These are phyloP conservation scores for Lasioglossum figueresi DNA, from an alignment of 2,888 invertebrate species.

Conservation along the genomic window DNA sequence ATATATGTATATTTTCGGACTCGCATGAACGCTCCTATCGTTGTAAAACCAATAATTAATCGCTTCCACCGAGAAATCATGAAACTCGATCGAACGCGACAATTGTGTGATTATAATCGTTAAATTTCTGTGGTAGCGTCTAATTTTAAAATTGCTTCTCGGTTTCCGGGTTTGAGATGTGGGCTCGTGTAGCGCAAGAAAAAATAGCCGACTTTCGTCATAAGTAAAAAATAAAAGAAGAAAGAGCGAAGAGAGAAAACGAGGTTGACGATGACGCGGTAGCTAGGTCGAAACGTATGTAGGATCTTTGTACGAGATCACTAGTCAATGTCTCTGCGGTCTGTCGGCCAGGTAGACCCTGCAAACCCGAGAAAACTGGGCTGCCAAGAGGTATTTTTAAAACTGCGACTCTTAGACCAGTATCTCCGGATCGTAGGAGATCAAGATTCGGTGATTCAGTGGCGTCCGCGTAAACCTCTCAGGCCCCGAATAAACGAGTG, in stretches of 20 bases:
- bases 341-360: slow-evolving; percentile 69
- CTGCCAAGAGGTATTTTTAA: slow-evolving; percentile 75
- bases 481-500: not conserved
- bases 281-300: slow-evolving; percentile 42
- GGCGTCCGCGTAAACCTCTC: not conserved
- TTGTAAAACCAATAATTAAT: not conserved
- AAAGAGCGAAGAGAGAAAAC: slow-evolving; percentile 16
- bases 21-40: slow-evolving; percentile 31
- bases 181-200: not conserved
- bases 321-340: slow-evolving; percentile 58
- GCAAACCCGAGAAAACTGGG: slow-evolving; percentile 67
- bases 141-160: not conserved
- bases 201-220: slow-evolving; percentile 45
- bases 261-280: slow-evolving; percentile 55
- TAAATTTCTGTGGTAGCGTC: not conserved
- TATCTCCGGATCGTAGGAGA: slow-evolving; percentile 52
- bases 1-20: slow-evolving; percentile 49
- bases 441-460: slow-evolving; percentile 56
- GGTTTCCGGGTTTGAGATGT: not conserved
- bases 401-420: slow-evolving; percentile 50
- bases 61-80: not conserved
- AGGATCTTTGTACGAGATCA: slow-evolving; percentile 45
- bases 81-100: not conserved
- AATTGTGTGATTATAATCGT: not conserved
- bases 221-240: slow-evolving; percentile 15